phyloP scores from a whole-genome alignment of 92 coral and sea anemone genomes.

The Epizoanthus stellaris region DNA sequence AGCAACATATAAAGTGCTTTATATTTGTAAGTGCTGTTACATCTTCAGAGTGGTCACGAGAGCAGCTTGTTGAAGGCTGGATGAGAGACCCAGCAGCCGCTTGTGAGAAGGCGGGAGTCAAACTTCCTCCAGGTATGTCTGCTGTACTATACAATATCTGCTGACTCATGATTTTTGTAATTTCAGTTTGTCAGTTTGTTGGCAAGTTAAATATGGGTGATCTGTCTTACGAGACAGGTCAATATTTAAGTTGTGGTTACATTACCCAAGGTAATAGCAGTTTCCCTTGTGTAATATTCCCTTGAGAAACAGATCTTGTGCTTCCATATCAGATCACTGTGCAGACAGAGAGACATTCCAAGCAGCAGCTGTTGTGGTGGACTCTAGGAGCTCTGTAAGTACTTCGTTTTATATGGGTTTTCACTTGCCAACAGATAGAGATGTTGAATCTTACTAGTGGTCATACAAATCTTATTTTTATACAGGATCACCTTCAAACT shows the following conservation, averaged over 20 bases:
- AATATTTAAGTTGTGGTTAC: no score
- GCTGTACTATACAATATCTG: background rate
- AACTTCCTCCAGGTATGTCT: conserved; percentile 77
- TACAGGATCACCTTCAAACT: no score
- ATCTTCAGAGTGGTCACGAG: conserved; percentile 92
- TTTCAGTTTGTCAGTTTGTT: background rate
- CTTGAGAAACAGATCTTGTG: background rate
- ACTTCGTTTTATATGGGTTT: background rate
- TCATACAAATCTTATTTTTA: no score
- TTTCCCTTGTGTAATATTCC: no score
- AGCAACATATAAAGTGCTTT: background rate
- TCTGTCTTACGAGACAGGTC: no score
- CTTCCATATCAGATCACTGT: conserved; percentile 46
- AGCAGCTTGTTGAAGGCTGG: conserved; percentile 93
- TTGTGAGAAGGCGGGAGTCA: conserved; percentile 96
- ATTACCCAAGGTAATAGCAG: no score
- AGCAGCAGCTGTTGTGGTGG: conserved; percentile 34
- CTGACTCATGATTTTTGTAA: background rate
- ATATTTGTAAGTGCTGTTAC: background rate
- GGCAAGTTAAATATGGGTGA: background rate
- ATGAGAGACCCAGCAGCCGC: conserved; percentile 90
- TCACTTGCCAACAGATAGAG: no score
- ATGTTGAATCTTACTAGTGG: no score
- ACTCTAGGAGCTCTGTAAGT: conserved; percentile 54
- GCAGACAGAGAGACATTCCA: conserved; percentile 55